Evolutionary conservation across 2,113 vertebrate genomes (phyloP), one percentile per base, ranked within the genome.

Genomic region (Archocentrus centrarchus): DNA sequence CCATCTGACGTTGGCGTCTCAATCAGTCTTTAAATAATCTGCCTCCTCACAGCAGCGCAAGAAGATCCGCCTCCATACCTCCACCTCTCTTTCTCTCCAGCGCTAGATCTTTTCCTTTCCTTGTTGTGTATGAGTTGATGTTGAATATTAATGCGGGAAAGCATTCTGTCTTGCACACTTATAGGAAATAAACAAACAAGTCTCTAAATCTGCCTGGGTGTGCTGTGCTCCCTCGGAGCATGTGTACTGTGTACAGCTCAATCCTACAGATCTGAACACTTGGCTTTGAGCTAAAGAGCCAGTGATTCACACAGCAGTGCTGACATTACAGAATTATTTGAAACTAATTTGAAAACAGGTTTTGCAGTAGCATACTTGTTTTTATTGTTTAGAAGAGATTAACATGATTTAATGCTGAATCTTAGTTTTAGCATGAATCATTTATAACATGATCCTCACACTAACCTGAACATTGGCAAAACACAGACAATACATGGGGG

Each of bases 21-120:
- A 96, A 95, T 96, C 95, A 95, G 94, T 95, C 96, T 96, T 96
- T 95, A 95, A 95, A 95, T 96, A 96, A 96, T 96, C 94, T 94
- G 92, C 94, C 93, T 93, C 86, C 93, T 90, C 90, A 83, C 80
- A 91, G 86, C 88, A 92, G 86, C 64, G 59, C 91, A 88, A 86
- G 82, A 82, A 89, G 91, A 91, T 88, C 88, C 85, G 84, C 91
- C 93, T 93, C 90, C 87, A 79, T 90, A 80, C 86, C 89, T 89
- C 86, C 81, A 88, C 91, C 90, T 81, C 84, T 84, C 86, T 77
- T 32, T 68, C 27, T 60, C 81, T 86, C 47, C 59, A 35, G 30
- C 79, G 55, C 84, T 85, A 81, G 85, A 75, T 86, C 87, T 88
- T 75, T 76, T 47, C 75, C 76, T 82, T 75, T 30, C 77, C 83